These are phyloP conservation scores for Pangasianodon gigas DNA, from an alignment of 2,113 vertebrate genomes.

Conservation along the genomic window DNA sequence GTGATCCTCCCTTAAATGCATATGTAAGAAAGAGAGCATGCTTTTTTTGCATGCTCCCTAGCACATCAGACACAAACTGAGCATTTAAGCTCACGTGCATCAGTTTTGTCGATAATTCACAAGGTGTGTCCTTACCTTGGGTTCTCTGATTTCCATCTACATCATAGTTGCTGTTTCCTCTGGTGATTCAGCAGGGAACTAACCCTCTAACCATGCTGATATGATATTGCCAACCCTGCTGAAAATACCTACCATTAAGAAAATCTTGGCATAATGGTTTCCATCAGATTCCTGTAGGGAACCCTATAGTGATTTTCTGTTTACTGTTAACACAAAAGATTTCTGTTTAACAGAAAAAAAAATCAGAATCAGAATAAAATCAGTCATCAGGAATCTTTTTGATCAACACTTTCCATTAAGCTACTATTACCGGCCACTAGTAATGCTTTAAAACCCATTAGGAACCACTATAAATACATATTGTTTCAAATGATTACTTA, in stretches of 20 bases:
- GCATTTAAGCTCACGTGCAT: neutral
- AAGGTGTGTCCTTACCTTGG: neutral
- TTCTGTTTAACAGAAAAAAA: neutral
- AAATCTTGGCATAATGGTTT: neutral
- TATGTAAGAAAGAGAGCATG: neutral
- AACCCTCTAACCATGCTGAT: neutral
- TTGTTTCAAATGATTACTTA: neutral
- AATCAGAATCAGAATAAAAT: neutral
- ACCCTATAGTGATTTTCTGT: neutral
- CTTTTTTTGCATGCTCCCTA: too few species aligned
- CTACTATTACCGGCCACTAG: neutral
- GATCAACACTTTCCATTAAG: neutral
- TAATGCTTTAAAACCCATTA: neutral
- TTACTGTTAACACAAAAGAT: too few species aligned
- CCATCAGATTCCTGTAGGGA: neutral
- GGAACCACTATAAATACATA: neutral
- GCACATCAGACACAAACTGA: neutral
- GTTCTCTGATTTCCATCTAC: neutral
- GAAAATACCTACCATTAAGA: neutral
- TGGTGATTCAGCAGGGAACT: neutral
- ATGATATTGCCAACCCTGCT: neutral
- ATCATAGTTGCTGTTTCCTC: neutral
- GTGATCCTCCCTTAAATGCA: neutral
- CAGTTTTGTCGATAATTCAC: neutral
- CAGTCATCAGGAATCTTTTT: neutral